These are phyloP conservation scores for Halictus rubicundus DNA, from an alignment of 1,140 invertebrate species.

Conservation along the genomic window DNA sequence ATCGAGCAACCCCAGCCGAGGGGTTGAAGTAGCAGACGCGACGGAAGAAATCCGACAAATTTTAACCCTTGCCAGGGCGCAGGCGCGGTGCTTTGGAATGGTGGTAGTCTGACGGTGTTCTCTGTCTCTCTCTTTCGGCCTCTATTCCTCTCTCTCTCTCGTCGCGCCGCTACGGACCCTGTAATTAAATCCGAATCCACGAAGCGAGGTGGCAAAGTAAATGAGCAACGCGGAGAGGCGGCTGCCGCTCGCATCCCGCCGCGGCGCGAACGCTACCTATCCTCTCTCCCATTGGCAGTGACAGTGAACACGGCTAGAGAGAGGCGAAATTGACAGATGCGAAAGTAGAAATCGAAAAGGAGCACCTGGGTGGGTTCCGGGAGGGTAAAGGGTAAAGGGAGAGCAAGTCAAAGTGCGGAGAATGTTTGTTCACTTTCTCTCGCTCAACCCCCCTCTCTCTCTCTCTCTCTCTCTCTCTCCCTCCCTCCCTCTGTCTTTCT, in stretches of 20 bases:
- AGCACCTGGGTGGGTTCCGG: not conserved
- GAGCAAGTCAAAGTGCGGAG: constrained; percentile 17
- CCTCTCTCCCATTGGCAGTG: constrained; percentile 51
- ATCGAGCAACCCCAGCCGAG: too few relatives aligned
- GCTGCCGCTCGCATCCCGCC: constrained; percentile 4
- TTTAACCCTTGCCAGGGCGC: too few relatives aligned
- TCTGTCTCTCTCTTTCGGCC: too few relatives aligned
- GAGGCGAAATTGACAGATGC: constrained; percentile 13
- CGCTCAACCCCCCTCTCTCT: constrained; percentile 1
- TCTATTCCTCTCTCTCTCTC: constrained; percentile 10
- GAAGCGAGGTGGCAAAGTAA: constrained; percentile 55
- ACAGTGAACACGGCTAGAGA: constrained; percentile 37
- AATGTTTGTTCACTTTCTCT: constrained; percentile 16
- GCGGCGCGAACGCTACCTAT: constrained; percentile 20
- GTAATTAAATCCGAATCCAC: constrained; percentile 62
- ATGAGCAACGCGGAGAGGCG: constrained; percentile 47
- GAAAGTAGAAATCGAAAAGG: constrained; percentile 18
- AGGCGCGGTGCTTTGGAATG: too few relatives aligned
- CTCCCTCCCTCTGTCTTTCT: not conserved
- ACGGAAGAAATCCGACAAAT: too few relatives aligned
- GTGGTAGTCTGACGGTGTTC: too few relatives aligned
- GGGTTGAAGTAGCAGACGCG: too few relatives aligned
- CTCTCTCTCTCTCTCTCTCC: not conserved
- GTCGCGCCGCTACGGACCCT: constrained; percentile 38
- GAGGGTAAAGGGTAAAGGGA: not conserved